A percentile compares a stretch with the other conserved stretches of the same genome.
These are phyloP conservation scores for Megastigmus dorsalis DNA, from an alignment of 2,888 invertebrate genomes.

Conservation along the genomic window DNA sequence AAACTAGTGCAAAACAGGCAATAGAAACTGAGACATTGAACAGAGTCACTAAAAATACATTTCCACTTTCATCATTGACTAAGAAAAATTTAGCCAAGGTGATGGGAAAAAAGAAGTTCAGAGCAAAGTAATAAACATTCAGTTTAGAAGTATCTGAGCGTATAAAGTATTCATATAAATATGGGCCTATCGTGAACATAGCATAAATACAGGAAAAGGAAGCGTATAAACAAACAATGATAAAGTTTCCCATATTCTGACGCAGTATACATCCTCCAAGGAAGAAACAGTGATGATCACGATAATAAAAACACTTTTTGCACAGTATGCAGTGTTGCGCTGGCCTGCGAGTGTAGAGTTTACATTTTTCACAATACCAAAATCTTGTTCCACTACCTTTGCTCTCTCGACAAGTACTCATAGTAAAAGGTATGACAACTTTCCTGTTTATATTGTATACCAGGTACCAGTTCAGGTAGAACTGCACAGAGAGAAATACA, in stretches of 20 bases:
- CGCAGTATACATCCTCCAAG: conserved; percentile 65
- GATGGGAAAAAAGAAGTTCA: conserved; percentile 66
- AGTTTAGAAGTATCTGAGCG: conserved; percentile 54
- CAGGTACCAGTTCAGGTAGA: conserved; percentile 67
- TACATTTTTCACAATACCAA: conserved; percentile 67
- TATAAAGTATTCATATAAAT: conserved; percentile 62
- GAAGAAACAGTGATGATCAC: conserved; percentile 68
- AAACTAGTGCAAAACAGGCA: conserved; percentile 60
- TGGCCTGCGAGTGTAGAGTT: conserved; percentile 62
- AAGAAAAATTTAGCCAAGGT: conserved; percentile 60
- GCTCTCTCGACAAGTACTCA: conserved; percentile 28
- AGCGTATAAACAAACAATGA: conserved; percentile 66
- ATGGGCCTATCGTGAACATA: conserved; percentile 60
- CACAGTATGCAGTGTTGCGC: conserved; percentile 64
- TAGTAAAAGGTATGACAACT: conserved; percentile 52
- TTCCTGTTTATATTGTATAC: conserved; percentile 61
- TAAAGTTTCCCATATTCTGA: conserved; percentile 68
- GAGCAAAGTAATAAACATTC: conserved; percentile 58
- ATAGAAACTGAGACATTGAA: conserved; percentile 63
- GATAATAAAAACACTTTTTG: conserved; percentile 65
- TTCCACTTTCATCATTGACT: conserved; percentile 57
- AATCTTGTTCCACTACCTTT: conserved; percentile 55
- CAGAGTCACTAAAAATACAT: conserved; percentile 62
- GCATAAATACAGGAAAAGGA: conserved; percentile 65
- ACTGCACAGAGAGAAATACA: conserved; percentile 63